Evolutionary conservation across 2,113 vertebrate genomes (phyloP), one percentile per base, ranked within the genome.

Genomic region (Redunca redunca): DNA sequence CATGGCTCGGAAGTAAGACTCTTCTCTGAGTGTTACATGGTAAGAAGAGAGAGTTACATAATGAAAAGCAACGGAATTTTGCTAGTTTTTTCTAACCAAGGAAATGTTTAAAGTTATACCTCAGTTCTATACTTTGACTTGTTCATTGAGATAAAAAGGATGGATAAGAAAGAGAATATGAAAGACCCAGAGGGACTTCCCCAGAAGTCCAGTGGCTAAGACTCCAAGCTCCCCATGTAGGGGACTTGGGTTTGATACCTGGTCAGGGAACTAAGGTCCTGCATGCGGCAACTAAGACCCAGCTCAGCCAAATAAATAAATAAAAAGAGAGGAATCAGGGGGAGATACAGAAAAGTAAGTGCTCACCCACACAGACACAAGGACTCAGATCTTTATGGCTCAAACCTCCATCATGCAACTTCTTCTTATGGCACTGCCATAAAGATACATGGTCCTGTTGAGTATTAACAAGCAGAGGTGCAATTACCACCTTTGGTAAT

Each of bases 1-100:
- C 36, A 12, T 82, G 55, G 40, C 33, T 82, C 30, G 64, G 43
- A 86, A 93, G 55, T 81, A 15, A 77, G n/a, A 64, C 71, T 84
- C 26, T 46, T 82, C 36, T 67, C 17, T 21, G 19, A 71, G 3
- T n/a, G 33, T 83, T 57, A 92, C 19, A 15, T 5, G 2, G 57
- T 60, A 43, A 40, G 82, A 60, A 46, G 28, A 90, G n/a, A 80
- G 77, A 48, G 6, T 77, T 89, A 95, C 30, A 16, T 84, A 91
- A 91, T 53, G 28, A 96, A 98, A 95, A 90, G 17, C n/a, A 88
- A 85, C 46, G 80, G 30, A 83, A 82, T 93, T 93, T 91, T 96
- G 30, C 71, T 96, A 40, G 13, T 7, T 1, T 84, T 60, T 64
- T 83, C 33, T 67, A 43, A 78, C 50, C 52, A 95, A 96, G 57